Evolutionary conservation across 2,888 invertebrate genomes (phyloP).

Genomic region (Erannis defoliaria): DNA sequence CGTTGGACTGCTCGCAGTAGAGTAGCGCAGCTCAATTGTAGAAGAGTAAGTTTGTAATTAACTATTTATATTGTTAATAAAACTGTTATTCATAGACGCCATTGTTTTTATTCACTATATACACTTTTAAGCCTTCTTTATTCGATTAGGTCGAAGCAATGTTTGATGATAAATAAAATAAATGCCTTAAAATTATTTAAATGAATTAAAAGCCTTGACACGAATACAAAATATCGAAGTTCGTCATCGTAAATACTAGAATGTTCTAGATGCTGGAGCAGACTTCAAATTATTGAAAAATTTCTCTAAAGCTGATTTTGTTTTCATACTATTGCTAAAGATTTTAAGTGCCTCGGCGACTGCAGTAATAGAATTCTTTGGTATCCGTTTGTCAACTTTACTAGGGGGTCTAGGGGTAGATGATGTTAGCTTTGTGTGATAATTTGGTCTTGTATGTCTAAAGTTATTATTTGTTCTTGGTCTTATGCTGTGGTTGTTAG

Average conservation of each 20-base stretch:
- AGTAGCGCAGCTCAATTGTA: conserved; percentile 86
- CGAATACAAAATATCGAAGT: no score
- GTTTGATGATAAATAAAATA: no score
- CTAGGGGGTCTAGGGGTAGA: neutral
- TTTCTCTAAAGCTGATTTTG: conserved; percentile 19
- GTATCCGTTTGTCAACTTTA: conserved; percentile 1
- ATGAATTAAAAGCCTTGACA: no score
- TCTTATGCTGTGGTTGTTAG: neutral
- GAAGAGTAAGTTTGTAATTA: conserved; percentile 84
- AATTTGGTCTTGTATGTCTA: neutral
- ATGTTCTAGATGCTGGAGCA: neutral
- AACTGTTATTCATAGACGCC: conserved; percentile 82
- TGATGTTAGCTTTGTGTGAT: neutral
- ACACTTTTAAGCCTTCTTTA: neutral
- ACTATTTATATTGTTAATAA: conserved; percentile 86
- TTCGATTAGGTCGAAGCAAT: neutral
- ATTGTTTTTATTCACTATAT: conserved; percentile 48
- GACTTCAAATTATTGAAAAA: conserved; percentile 19
- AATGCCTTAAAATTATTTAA: no score
- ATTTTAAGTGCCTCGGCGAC: conserved; percentile 24
- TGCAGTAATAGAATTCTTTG: conserved; percentile 16
- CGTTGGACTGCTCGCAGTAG: conserved; percentile 85
- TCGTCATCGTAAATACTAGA: neutral
- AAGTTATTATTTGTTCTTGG: neutral
- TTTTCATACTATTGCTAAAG: conserved; percentile 21